Evolutionary conservation across 2,888 invertebrate species (phyloP).

Genomic region (Eilema depressum): DNA sequence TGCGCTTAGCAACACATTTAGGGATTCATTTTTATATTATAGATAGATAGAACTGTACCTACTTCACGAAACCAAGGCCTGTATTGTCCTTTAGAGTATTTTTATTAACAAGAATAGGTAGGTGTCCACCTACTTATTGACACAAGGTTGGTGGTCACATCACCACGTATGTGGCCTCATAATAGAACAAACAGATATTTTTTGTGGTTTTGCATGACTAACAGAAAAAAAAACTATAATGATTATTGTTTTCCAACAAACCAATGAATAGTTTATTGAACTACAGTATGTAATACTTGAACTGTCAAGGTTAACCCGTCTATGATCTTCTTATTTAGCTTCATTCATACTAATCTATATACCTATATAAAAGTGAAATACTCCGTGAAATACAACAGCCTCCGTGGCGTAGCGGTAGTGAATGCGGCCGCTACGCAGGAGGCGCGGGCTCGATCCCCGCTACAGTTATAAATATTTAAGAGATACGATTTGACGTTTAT

Average conservation of each 20-base stretch:
- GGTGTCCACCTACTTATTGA: not conserved
- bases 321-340: not conserved
- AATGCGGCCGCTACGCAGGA: too few species aligned
- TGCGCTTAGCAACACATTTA: too few species aligned
- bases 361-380: too few species aligned
- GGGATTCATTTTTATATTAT: too few species aligned
- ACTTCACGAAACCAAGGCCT: not conserved
- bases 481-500: too few species aligned
- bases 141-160: not conserved
- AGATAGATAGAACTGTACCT: not conserved
- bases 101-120: conserved; percentile 5
- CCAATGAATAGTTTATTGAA: conserved; percentile 33
- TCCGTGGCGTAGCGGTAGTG: too few species aligned
- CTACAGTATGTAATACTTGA: conserved; percentile 28
- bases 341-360: not conserved
- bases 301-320: conserved; percentile 17
- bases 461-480: too few species aligned
- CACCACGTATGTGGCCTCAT: not conserved
- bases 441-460: too few species aligned
- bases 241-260: conserved; percentile 29
- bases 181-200: conserved; percentile 5
- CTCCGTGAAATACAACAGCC: too few species aligned
- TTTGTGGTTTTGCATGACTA: conserved; percentile 45
- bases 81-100: not conserved
- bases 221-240: conserved; percentile 30